Base-by-base conservation (phyloP, 1,140 invertebrate species). In the Archivesica marissinica region DNA sequence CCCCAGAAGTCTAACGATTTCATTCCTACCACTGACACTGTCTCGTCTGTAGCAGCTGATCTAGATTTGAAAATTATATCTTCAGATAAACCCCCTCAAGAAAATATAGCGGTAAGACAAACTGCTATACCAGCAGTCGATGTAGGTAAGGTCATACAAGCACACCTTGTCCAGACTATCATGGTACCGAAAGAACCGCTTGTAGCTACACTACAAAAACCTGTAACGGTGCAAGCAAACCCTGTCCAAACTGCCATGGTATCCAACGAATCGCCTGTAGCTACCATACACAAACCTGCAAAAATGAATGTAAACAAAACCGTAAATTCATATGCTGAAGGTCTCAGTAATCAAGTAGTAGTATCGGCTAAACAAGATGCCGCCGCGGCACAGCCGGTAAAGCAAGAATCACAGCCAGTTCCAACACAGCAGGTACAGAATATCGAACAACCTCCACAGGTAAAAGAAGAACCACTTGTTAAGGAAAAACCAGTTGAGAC, bases 31-130 rank as follows among this genome's bases (percentile, higher is more conserved):
- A 83, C 80, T 44, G 41, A 83, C 28, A 83, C 68, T 1, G 80
- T 83, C 0, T 74, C 68, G n/a, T 83, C 68, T 6, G 80, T 83
- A 9, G 80, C 80, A 13, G 80, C 80, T 13, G 80, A 83, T 61
- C 50, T 83, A 61, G 68, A 75, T 59, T 41, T 83, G 13, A 83
- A 75, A 72, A 72, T 72, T 72, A 30, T 72, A 17, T 50, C 68
- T n/a, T 28, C 68, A 15, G 28, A 20, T 33, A 20, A 23, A 7
- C 25, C 39, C 4, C 41, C 68, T 7, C 39, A 72, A 20, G 41
- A 72, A 72, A 33, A 11, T 64, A 2, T 59, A 64, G 9, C 59
- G 7, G 59, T 35, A 64, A 30, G 33, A 25, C 59, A 33, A 64
- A 35, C 11, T 35, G 6, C n/a, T 35, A 25, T 20, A 35, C 13